A percentile compares a stretch with the other conserved stretches of the same genome.
These are phyloP conservation scores for Saccostrea echinata DNA, from an alignment of 1,140 invertebrate species.

Conservation along the genomic window DNA sequence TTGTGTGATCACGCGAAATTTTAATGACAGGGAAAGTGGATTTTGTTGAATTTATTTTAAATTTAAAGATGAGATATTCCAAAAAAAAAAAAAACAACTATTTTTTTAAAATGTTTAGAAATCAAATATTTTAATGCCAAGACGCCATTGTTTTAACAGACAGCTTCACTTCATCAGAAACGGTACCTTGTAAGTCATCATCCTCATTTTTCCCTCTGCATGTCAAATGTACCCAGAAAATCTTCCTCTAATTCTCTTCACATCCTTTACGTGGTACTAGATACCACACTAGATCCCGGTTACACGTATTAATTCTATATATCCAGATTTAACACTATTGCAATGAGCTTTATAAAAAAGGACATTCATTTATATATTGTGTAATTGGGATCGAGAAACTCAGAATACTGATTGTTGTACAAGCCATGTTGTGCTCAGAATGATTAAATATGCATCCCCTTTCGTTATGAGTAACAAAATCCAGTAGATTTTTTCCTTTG, in stretches of 20 bases:
- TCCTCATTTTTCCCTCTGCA: slow-evolving; percentile 11
- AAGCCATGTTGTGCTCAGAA: neutral
- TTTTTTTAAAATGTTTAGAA: neutral
- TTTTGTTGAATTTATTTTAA: neutral
- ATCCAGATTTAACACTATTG: too few relatives aligned
- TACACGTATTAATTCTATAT: too few relatives aligned
- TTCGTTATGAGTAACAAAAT: neutral
- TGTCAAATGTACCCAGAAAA: neutral
- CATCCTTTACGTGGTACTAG: too few relatives aligned
- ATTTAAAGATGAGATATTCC: neutral
- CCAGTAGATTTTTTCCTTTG: neutral
- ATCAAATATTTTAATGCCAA: neutral
- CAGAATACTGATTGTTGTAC: too few relatives aligned
- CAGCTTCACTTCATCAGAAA: slow-evolving; percentile 34
- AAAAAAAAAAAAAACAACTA: neutral
- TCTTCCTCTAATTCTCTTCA: neutral
- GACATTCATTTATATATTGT: too few relatives aligned
- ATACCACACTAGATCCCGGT: too few relatives aligned
- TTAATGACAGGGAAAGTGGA: too few relatives aligned
- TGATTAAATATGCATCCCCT: neutral
- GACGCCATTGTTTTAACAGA: slow-evolving; percentile 16
- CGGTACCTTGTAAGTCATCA: slow-evolving; percentile 29
- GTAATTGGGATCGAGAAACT: too few relatives aligned
- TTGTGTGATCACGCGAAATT: too few relatives aligned
- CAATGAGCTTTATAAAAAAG: too few relatives aligned